Evolutionary conservation across 1,140 invertebrate species (phyloP).

Genomic region (Centruroides vittatus): DNA sequence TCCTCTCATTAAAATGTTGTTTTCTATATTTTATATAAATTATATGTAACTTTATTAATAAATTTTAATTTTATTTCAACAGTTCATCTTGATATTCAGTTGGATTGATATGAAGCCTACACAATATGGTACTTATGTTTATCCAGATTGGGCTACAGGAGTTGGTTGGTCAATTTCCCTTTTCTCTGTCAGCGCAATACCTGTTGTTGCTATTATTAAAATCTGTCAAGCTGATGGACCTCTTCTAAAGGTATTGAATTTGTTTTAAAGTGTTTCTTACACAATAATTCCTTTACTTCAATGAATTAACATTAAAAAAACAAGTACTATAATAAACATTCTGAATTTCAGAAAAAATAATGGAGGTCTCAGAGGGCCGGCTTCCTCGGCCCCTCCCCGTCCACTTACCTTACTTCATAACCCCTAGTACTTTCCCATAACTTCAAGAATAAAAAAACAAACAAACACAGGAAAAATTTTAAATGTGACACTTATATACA

Average conservation of each 20-base stretch:
- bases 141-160: constrained; percentile 29
- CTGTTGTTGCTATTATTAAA: constrained; percentile 23
- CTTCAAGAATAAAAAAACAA: too few relatives aligned
- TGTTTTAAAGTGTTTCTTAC: not conserved
- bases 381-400: too few relatives aligned
- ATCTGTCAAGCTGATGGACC: constrained; percentile 19
- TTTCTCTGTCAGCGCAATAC: constrained; percentile 27
- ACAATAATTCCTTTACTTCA: too few relatives aligned
- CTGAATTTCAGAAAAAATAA: too few relatives aligned
- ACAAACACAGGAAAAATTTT: too few relatives aligned
- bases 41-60: not conserved
- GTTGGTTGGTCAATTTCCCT: constrained; percentile 28
- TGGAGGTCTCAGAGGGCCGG: too few relatives aligned
- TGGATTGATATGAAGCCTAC: constrained; percentile 26
- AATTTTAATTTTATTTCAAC: constrained; percentile 3
- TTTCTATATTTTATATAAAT: not conserved
- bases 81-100: constrained; percentile 30
- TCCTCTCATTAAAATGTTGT: too few relatives aligned
- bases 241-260: constrained; percentile 27
- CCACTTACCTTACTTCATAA: too few relatives aligned
- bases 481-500: too few relatives aligned
- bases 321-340: too few relatives aligned
- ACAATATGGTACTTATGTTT: constrained; percentile 24
- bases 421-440: too few relatives aligned
- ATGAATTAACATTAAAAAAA: too few relatives aligned